A percentile compares a stretch with the other conserved stretches of the same genome.
Evolutionary conservation across 2,113 vertebrate species (phyloP).

Genomic region (Periophthalmus modestus): DNA sequence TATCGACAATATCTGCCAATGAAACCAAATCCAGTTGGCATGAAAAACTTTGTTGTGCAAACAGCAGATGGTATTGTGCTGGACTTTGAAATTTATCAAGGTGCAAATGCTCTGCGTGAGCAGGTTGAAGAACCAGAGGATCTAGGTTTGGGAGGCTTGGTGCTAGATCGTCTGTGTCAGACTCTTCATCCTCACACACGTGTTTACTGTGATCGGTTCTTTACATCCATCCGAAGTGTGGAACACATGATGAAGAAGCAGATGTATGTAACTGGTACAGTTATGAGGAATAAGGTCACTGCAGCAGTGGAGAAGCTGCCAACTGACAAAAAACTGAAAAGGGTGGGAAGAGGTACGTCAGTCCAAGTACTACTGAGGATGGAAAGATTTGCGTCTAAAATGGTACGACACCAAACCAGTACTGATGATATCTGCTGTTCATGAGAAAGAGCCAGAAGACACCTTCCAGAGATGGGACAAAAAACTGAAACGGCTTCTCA

Average conservation of each 20-base stretch:
- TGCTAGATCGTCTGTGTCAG: neutral
- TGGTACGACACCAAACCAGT: conserved; percentile 22
- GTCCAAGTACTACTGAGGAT: neutral
- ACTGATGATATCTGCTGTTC: conserved; percentile 7
- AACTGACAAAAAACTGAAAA: neutral
- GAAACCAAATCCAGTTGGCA: neutral
- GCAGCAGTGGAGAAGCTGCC: neutral
- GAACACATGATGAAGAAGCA: conserved; percentile 10
- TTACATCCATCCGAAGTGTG: neutral
- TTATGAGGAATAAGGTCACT: neutral
- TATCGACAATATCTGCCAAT: neutral
- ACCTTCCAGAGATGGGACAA: conserved; percentile 10
- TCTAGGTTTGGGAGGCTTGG: conserved; percentile 2
- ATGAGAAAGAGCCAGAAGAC: conserved; percentile 10
- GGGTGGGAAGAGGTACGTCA: neutral
- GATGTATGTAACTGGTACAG: conserved; percentile 5
- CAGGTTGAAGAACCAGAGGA: neutral
- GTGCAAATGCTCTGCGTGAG: neutral
- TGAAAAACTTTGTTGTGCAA: neutral
- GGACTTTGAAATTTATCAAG: neutral
- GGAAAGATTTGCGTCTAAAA: conserved; percentile 1
- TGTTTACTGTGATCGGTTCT: conserved; percentile 13
- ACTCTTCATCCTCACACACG: conserved; percentile 10
- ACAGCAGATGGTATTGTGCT: neutral
- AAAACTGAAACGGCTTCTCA: conserved; percentile 2